Percentiles rank a stretch among this genome's conserved stretches.
These are phyloP conservation scores for Tauraco hartlaubi DNA, from an alignment of 2,797 vertebrate species.

Conservation along the genomic window DNA sequence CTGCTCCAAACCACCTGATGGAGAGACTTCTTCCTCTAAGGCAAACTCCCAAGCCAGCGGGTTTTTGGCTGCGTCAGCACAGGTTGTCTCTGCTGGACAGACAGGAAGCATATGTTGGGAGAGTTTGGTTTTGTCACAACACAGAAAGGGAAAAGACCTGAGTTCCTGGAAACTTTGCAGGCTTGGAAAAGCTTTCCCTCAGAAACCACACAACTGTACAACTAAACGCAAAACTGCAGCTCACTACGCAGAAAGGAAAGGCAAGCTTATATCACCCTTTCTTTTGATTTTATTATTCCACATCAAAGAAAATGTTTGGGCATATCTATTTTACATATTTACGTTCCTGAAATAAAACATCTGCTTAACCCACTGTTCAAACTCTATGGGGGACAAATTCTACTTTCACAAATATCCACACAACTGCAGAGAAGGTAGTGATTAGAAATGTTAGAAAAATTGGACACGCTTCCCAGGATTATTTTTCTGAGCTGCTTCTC, in stretches of 20 bases:
- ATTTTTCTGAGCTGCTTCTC: slow-evolving; percentile 46
- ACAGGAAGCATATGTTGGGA: rapidly evolving
- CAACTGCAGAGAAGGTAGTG: slow-evolving; percentile 3
- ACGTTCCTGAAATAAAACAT: slow-evolving; percentile 40
- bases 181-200: neutral
- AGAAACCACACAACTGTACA: neutral
- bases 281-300: slow-evolving; percentile 53
- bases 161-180: neutral
- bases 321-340: slow-evolving; percentile 37
- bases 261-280: neutral
- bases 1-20: neutral
- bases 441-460: slow-evolving; percentile 66
- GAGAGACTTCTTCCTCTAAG: neutral
- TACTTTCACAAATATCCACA: neutral
- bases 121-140: neutral
- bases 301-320: slow-evolving; percentile 65
- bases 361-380: slow-evolving; percentile 12
- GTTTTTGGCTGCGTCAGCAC: neutral
- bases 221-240: neutral
- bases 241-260: neutral
- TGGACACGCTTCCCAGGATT: slow-evolving; percentile 47
- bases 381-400: neutral
- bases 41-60: neutral
- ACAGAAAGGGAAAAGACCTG: neutral
- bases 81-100: neutral